phyloP scores from a whole-genome alignment of 2,888 invertebrate species.

The Cotesia congregata region DNA sequence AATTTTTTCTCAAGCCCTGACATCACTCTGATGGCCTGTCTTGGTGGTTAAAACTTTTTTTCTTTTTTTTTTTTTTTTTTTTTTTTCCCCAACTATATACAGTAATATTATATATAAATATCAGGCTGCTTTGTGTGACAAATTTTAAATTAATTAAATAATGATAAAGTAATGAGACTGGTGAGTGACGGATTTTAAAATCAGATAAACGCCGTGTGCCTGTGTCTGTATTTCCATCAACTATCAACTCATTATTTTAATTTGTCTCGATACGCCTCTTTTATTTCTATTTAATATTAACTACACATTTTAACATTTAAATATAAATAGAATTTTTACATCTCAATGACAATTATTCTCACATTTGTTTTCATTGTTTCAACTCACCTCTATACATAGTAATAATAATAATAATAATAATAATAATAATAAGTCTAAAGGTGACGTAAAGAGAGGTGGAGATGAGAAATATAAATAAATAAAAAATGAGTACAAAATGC shows the following conservation, averaged over 20 bases:
- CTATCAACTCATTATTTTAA: neutral
- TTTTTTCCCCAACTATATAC: neutral
- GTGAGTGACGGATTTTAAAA: neutral
- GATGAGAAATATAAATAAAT: neutral
- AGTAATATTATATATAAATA: neutral
- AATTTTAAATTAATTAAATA: conserved; percentile 1
- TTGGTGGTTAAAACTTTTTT: neutral
- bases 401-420: no score
- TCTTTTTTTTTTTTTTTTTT: neutral
- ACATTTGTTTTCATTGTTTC: neutral
- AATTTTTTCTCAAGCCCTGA: neutral
- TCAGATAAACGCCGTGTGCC: neutral
- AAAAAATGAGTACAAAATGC: neutral
- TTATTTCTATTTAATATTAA: neutral
- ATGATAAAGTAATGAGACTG: neutral
- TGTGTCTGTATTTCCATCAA: neutral
- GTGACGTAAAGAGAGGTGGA: neutral
- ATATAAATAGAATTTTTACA: neutral
- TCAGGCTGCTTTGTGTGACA: neutral
- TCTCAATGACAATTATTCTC: neutral
- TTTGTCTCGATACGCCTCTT: neutral
- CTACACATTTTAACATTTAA: neutral
- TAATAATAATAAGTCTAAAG: neutral
- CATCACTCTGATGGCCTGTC: neutral
- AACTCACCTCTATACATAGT: neutral